Conservation (phyloP, 2,888 invertebrate species). For the Agonopterix heracliana region DNA sequence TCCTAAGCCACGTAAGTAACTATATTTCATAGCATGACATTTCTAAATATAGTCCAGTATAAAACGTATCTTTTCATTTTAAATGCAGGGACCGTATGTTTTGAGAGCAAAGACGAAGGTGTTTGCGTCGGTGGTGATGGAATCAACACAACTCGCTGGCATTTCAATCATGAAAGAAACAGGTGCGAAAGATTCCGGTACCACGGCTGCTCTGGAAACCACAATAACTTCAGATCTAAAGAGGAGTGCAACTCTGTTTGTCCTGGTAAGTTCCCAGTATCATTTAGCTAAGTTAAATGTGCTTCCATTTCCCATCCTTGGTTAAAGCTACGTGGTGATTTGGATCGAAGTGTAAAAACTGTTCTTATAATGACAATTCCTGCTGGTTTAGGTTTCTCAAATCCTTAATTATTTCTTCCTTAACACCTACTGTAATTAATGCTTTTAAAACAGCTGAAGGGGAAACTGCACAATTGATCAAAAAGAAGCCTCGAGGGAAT, state of each 20-base stretch:
- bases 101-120: conserved; percentile 81
- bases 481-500: conserved; percentile 27
- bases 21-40: not conserved
- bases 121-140: conserved; percentile 63
- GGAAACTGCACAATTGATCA: conserved; percentile 31
- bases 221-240: conserved; percentile 89
- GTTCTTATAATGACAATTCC: not conserved
- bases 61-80: no score
- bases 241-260: conserved; percentile 87
- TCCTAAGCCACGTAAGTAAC: conserved; percentile 84
- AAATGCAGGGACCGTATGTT: conserved; percentile 83
- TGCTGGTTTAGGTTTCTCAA: not conserved
- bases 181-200: conserved; percentile 83
- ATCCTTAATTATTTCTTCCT: not conserved
- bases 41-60: not conserved
- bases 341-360: not conserved
- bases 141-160: conserved; percentile 77
- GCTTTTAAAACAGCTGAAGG: conserved; percentile 49
- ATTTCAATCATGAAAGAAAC: conserved; percentile 86
- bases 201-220: conserved; percentile 86
- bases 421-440: not conserved
- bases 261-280: conserved; percentile 75
- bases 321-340: not conserved
- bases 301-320: not conserved
- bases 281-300: not conserved